Conservation (phyloP, 2,797 vertebrate genomes). For the Argya squamiceps region DNA sequence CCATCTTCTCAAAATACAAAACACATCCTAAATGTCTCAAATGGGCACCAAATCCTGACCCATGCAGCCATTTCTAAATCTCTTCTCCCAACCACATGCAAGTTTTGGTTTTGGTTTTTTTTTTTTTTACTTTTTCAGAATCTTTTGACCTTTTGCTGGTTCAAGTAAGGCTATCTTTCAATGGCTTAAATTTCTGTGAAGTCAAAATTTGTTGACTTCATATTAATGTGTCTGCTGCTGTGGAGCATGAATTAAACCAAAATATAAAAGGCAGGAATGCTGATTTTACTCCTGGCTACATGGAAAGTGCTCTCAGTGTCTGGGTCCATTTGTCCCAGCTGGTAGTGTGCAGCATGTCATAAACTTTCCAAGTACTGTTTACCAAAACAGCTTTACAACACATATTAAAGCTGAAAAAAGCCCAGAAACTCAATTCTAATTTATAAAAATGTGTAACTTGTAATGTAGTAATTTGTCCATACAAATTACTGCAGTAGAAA, state of each 20-base stretch:
- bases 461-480: background rate
- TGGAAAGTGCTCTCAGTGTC: background rate
- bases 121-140: background rate
- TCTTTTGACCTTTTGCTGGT: background rate
- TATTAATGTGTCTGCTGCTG: background rate
- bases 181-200: background rate
- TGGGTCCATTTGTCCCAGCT: background rate
- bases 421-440: background rate
- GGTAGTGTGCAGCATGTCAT: background rate
- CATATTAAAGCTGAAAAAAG: background rate
- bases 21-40: background rate
- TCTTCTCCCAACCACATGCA: fast-evolving
- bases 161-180: background rate
- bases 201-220: background rate
- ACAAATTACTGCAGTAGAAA: background rate
- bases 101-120: background rate
- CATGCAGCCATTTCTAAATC: background rate
- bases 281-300: background rate
- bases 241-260: background rate
- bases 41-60: background rate
- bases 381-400: background rate
- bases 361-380: background rate
- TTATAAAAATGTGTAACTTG: background rate
- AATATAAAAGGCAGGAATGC: background rate
- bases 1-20: background rate